Conservation (phyloP, 2,113 vertebrate species). For the Zeus faber region DNA sequence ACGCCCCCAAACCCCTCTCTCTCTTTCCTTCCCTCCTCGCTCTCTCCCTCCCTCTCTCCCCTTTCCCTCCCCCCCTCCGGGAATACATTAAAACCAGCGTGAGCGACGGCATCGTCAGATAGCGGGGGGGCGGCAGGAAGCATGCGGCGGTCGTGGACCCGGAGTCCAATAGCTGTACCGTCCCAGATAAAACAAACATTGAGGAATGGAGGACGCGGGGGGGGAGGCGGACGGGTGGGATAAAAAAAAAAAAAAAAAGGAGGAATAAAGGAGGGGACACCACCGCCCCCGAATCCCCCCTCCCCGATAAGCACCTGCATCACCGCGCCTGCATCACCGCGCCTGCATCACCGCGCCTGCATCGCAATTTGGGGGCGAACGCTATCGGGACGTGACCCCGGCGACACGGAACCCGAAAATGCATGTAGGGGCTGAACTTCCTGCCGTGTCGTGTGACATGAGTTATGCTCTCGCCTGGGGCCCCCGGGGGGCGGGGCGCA, state of each 20-base stretch:
- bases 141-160: slow-evolving; percentile 70
- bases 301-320: too few relatives aligned
- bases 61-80: slow-evolving; percentile 27
- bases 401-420: slow-evolving; percentile 58
- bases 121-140: slow-evolving; percentile 60
- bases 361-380: slow-evolving; percentile 46
- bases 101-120: slow-evolving; percentile 67
- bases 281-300: too few relatives aligned
- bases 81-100: slow-evolving; percentile 65
- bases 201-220: slow-evolving; percentile 51
- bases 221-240: slow-evolving; percentile 7
- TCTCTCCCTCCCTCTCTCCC: slow-evolving; percentile 46
- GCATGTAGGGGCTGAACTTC: slow-evolving; percentile 58
- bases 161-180: slow-evolving; percentile 68
- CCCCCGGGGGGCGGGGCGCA: too few relatives aligned
- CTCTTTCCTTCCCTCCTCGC: slow-evolving; percentile 64
- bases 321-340: too few relatives aligned
- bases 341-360: too few relatives aligned
- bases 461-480: slow-evolving; percentile 55
- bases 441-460: slow-evolving; percentile 38
- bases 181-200: slow-evolving; percentile 72
- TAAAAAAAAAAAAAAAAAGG: too few relatives aligned
- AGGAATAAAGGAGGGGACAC: too few relatives aligned
- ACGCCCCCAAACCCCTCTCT: slow-evolving; percentile 58
- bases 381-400: slow-evolving; percentile 40